Evolutionary conservation across 2,797 vertebrate genomes (phyloP), one percentile per base, ranked within the genome.

Genomic region (Crypturellus tataupa): DNA sequence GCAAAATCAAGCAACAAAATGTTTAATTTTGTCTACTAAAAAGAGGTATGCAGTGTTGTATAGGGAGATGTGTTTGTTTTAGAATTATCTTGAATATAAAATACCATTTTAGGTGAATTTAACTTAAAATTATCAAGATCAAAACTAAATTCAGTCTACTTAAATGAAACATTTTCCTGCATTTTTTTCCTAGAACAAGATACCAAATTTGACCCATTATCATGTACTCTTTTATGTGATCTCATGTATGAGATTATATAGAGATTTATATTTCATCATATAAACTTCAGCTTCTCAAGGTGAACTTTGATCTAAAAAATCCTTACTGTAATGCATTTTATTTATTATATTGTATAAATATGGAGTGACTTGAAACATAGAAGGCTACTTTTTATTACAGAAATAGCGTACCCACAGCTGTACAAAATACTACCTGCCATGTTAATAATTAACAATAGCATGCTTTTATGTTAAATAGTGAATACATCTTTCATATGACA

Each of bases 131-230:
- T 21, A 20, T 11, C 13, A 58, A 64, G 69, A 39, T 1, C 11
- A 77, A 59, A 53, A 53, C 2, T 3, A 23, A 13, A 31, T 47
- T 60, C 29, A 24, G 2, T 25, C 40, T 71, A 59, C 14, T 12
- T 40, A 40, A 25, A 39, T 59, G 0, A 16, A 70, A 31, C 8
- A 1, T 21, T 47, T 58, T 9, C n/a, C 9, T 14, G 1, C 3
- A 18, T 24, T 29, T 31, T n/a, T 64, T 24, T 44, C 20, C 25
- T 33, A 69, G 12, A 51, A 49, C 17, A 80, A 12, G 10, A 39
- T 12, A 27, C 3, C 5, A 35, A n/a, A 35, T 40, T 46, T 81
- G 9, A 59, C 7, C 2, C 1, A 1, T 2, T 4, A 2, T 35
- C 7, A 4, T 47, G 10, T 12, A 21, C 37, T 78, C 46, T 14